These are phyloP conservation scores for Odocoileus hemionus DNA, from an alignment of 2,113 vertebrate genomes.

Conservation along the genomic window DNA sequence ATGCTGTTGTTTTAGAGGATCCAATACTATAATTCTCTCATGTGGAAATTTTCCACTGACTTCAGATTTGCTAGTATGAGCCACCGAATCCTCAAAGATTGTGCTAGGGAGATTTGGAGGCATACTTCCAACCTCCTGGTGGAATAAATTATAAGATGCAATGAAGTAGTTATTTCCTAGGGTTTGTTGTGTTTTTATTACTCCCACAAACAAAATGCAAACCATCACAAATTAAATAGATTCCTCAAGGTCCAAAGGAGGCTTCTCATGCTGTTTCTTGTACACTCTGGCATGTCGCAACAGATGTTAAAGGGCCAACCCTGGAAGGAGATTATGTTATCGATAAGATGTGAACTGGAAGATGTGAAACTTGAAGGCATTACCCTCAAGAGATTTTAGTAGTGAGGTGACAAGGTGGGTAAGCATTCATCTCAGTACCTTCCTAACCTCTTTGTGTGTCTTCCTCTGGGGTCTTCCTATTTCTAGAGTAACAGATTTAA, in stretches of 20 bases:
- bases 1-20: neutral
- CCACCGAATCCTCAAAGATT: slow-evolving; percentile 36
- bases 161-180: slow-evolving; percentile 50
- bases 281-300: neutral
- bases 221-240: slow-evolving; percentile 49
- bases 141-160: slow-evolving; percentile 48
- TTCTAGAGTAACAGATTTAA: neutral
- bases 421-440: neutral
- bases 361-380: neutral
- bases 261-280: neutral
- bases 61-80: slow-evolving; percentile 23
- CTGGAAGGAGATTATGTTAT: neutral
- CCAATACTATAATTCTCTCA: slow-evolving; percentile 24
- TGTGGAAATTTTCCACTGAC: slow-evolving; percentile 36
- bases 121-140: slow-evolving; percentile 14
- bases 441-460: neutral
- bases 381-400: neutral
- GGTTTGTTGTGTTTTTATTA: slow-evolving; percentile 49
- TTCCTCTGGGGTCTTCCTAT: neutral
- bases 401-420: neutral
- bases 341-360: neutral
- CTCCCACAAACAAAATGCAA: slow-evolving; percentile 64
- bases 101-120: neutral
- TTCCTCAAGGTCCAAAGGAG: slow-evolving; percentile 30
- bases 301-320: slow-evolving; percentile 26